phyloP scores from a whole-genome alignment of 2,113 vertebrate species.

The Copsychus sechellarum region DNA sequence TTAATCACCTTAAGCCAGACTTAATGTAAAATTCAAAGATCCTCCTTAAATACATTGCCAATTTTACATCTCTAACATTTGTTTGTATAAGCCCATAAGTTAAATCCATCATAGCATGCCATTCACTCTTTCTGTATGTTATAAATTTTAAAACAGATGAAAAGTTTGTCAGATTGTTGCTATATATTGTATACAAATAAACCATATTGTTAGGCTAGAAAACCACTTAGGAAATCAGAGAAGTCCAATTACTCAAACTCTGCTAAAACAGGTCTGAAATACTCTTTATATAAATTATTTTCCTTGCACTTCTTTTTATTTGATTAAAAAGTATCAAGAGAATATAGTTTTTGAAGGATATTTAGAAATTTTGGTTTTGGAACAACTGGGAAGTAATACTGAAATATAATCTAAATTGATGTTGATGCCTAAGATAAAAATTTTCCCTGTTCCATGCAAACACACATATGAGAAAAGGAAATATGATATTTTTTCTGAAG shows the following conservation, averaged over 20 bases:
- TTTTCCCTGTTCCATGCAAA: neutral
- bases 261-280: neutral
- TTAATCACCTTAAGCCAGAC: neutral
- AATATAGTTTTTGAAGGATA: neutral
- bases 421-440: neutral
- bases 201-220: neutral
- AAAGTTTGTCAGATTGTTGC: neutral
- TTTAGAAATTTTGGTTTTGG: neutral
- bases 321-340: neutral
- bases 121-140: neutral
- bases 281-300: neutral
- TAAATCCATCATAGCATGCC: neutral
- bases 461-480: neutral
- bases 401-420: neutral
- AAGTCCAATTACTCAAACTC: neutral
- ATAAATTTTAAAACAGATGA: neutral
- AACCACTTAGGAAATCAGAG: neutral
- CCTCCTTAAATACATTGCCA: neutral
- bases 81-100: neutral
- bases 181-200: neutral
- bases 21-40: neutral
- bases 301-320: neutral
- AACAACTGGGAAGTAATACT: neutral
- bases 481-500: neutral
- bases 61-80: neutral